Percentiles rank a stretch among this genome's conserved stretches.
These are phyloP conservation scores for Aurelia sp. DNA, from an alignment of 30 jellyfish, hydroid and myxozoan genomes.

Conservation along the genomic window DNA sequence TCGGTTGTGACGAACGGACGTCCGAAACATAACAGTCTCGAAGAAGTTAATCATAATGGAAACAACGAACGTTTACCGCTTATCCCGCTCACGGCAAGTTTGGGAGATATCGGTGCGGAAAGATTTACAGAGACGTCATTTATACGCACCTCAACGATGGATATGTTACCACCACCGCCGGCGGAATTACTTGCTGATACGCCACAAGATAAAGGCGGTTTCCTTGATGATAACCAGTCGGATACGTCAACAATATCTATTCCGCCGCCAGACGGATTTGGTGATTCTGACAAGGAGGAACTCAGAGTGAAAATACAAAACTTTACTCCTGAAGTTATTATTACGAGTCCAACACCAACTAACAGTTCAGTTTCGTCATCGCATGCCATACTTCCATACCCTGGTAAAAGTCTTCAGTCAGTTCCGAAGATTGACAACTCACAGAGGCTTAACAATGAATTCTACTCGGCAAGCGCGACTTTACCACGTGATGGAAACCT, in stretches of 20 bases:
- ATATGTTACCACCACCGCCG: constrained; percentile 88
- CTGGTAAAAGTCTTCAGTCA: not conserved
- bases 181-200: constrained; percentile 71
- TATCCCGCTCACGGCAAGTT: constrained; percentile 44
- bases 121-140: constrained; percentile 28
- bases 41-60: constrained; percentile 39
- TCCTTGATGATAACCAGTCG: constrained; percentile 53
- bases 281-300: constrained; percentile 35
- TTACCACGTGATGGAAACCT: constrained; percentile 33
- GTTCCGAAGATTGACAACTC: constrained; percentile 30
- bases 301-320: not conserved
- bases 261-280: constrained; percentile 86
- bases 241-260: constrained; percentile 67
- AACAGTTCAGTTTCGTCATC: constrained; percentile 54
- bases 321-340: constrained; percentile 43
- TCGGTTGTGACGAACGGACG: constrained; percentile 54
- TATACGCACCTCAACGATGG: constrained; percentile 51
- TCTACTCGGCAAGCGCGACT: constrained; percentile 14
- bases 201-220: constrained; percentile 51
- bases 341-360: constrained; percentile 81
- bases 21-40: constrained; percentile 40
- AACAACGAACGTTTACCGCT: constrained; percentile 53
- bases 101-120: constrained; percentile 4
- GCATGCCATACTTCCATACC: not conserved
- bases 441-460: constrained; percentile 58